Evolutionary conservation across 2,113 vertebrate genomes (phyloP).

Genomic region (Entomyzon cyanotis): DNA sequence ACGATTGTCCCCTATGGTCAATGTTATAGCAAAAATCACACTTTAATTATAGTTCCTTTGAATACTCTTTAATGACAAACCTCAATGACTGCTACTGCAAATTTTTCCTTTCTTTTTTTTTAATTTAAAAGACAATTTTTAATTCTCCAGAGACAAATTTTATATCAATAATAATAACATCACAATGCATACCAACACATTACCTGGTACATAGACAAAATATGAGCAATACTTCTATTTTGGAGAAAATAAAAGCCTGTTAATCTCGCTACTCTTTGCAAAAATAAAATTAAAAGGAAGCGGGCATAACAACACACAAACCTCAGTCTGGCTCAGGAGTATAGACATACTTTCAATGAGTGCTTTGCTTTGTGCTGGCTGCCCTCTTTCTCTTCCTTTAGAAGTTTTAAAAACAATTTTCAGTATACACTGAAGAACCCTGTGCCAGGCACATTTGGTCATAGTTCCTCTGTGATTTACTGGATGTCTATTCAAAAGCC

Average conservation of each 20-base stretch:
- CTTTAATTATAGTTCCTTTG: not conserved
- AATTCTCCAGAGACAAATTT: not conserved
- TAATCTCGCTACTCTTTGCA: not conserved
- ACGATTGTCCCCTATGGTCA: not conserved
- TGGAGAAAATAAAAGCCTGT: not conserved
- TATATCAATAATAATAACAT: not conserved
- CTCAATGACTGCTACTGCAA: not conserved
- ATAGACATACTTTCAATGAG: not conserved
- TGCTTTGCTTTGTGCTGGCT: not conserved
- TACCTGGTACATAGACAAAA: not conserved
- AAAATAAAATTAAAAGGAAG: not conserved
- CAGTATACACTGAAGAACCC: not conserved
- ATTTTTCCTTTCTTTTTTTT: not conserved
- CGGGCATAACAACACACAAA: not conserved
- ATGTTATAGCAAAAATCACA: not conserved
- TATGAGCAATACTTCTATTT: not conserved
- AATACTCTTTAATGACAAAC: not conserved
- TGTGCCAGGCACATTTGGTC: not conserved
- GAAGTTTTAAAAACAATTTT: not conserved
- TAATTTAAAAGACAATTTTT: not conserved
- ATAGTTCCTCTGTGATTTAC: not conserved
- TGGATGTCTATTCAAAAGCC: not conserved
- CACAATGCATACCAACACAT: not conserved
- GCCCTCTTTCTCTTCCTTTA: not conserved
- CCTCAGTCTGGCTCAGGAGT: not conserved